Evolutionary conservation across 2,113 vertebrate genomes (phyloP), one percentile per base, ranked within the genome.

Genomic region (Notarius quadriscutis): DNA sequence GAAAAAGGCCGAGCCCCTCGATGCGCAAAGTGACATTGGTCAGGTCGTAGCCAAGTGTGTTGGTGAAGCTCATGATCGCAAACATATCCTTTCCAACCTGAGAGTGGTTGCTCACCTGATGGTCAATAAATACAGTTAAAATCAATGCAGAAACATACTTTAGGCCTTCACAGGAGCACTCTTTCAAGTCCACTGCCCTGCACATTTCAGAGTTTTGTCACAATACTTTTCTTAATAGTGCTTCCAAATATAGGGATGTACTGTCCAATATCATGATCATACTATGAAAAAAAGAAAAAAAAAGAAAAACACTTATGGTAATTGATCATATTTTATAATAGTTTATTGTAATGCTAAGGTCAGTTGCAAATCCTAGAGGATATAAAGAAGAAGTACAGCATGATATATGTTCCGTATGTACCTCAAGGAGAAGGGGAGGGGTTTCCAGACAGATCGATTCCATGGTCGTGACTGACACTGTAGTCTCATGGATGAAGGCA

Each of bases 51-150:
- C 88, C 90, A 83, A 96, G 90, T 27, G 95, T 93, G 81, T 98
- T 98, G 88, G 93, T 96, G 92, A 98, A 99, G 88, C 96, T 92
- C 30, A 97, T 93, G 0, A 57, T 93, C 81, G 95, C 94, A 2
- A 86, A 88, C 92, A 95, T 94, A 7, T 91, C n/a, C 22, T 82
- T 74, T 2, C 84, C 18, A 30, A 93, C 82, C 69, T 11, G 71
- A 11, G 88, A 71, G 0, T 0, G 0, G 0, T 89, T 89, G 8
- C 30, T 88, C 80, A 93, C 27, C 93, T 91, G 71, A 22, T 10
- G 8, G 27, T 30, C 30, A 51, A 60, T 25, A 30, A 85, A 69
- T 51, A 71, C 22, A 71, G 51, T 51, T 74, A 74, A 34, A 77
- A 48, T 74, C 71, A 74, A 22, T 12, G 11, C 4, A 22, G n/a